Percentiles rank a stretch among this genome's conserved stretches.
Conservation (phyloP, 2,113 vertebrate species). For the Lampris megalopsis region DNA sequence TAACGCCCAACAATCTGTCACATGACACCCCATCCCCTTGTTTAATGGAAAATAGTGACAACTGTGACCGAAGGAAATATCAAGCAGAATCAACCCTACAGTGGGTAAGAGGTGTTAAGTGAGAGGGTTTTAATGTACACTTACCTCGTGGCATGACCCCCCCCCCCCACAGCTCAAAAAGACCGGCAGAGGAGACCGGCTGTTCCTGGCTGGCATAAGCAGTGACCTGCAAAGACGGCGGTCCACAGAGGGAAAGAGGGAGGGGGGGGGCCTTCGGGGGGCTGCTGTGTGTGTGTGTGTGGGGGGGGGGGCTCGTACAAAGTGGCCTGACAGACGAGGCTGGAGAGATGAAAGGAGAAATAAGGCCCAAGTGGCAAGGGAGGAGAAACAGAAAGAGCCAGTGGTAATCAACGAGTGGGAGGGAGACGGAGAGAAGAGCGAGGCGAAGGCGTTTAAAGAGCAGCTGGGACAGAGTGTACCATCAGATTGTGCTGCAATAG, state of each 20-base stretch:
- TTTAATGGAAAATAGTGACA: slow-evolving; percentile 38
- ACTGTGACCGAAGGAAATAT: slow-evolving; percentile 4
- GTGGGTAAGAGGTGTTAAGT: neutral
- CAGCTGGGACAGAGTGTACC: slow-evolving; percentile 48
- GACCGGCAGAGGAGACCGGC: neutral
- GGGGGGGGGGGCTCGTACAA: neutral
- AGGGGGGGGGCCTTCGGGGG: neutral
- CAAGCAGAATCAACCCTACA: neutral
- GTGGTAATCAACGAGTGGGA: slow-evolving; percentile 17
- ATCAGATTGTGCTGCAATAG: slow-evolving; percentile 46
- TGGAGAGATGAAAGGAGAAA: slow-evolving; percentile 37
- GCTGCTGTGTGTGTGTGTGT: neutral
- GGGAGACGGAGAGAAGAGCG: slow-evolving; percentile 14
- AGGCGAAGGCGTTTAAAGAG: slow-evolving; percentile 26
- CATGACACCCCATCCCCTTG: slow-evolving; percentile 32
- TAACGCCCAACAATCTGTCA: slow-evolving; percentile 41
- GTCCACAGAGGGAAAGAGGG: neutral
- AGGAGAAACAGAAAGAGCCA: slow-evolving; percentile 6
- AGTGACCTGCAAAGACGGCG: slow-evolving; percentile 2
- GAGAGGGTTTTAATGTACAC: slow-evolving; percentile 34
- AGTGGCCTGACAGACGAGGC: slow-evolving; percentile 3
- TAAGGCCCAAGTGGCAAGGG: neutral
- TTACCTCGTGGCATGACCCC: neutral
- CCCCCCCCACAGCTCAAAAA: neutral
- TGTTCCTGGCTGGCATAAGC: neutral